Evolutionary conservation across 2,113 vertebrate genomes (phyloP).

Genomic region (Callocephalon fimbriatum): DNA sequence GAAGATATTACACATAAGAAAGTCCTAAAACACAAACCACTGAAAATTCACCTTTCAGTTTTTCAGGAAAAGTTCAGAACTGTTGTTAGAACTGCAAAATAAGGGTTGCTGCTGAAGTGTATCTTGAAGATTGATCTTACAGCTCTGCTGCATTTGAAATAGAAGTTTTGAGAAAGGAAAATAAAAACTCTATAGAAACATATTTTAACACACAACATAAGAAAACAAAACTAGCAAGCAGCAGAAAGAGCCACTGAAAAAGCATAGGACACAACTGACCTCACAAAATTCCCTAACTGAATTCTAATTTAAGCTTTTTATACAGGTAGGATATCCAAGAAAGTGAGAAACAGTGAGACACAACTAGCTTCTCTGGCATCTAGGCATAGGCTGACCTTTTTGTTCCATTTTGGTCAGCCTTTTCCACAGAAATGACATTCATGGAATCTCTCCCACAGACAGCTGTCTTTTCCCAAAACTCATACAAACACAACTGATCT

Average conservation of each 20-base stretch:
- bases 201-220: background rate
- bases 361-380: background rate
- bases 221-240: background rate
- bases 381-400: background rate
- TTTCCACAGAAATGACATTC: background rate
- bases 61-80: background rate
- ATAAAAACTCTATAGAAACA: background rate
- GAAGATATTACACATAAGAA: background rate
- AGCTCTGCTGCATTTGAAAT: background rate
- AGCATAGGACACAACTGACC: background rate
- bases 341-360: background rate
- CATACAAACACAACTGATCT: background rate
- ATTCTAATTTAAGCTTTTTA: background rate
- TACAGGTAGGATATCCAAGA: background rate
- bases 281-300: background rate
- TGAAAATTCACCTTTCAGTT: background rate
- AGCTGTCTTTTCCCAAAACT: background rate
- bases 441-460: background rate
- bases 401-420: background rate
- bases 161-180: background rate
- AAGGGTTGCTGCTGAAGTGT: background rate
- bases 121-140: background rate
- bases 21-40: background rate
- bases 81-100: background rate
- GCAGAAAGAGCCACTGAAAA: background rate